Conservation (phyloP, 2,888 invertebrate genomes). For the Stenchaetothrips biformis region DNA sequence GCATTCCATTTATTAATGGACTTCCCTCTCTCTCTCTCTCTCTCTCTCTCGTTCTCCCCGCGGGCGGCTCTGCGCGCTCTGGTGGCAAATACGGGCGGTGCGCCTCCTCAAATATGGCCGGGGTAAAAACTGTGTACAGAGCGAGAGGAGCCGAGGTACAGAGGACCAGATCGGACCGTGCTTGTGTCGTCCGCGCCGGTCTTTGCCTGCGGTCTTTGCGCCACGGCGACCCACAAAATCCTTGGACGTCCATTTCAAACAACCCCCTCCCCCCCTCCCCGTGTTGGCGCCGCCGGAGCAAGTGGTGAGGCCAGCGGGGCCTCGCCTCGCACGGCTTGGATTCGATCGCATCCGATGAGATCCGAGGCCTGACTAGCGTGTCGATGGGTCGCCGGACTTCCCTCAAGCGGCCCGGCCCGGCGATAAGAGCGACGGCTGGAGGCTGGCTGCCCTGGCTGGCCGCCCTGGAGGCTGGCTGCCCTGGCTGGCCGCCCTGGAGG, state of each 20-base stretch:
- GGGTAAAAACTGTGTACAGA: constrained; percentile 20
- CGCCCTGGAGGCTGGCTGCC: background rate
- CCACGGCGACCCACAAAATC: background rate
- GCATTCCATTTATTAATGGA: too few relatives aligned
- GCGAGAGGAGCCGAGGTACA: background rate
- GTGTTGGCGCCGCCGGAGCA: too few relatives aligned
- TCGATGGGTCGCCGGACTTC: too few relatives aligned
- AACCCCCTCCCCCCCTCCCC: background rate
- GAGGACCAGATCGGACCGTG: background rate
- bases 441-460: too few relatives aligned
- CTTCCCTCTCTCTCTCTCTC: too few relatives aligned
- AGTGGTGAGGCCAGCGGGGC: background rate
- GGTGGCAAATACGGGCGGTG: background rate
- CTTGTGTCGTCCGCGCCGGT: background rate
- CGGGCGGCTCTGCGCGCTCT: background rate
- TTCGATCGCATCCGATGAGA: background rate
- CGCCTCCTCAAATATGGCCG: background rate
- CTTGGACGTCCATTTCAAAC: constrained; percentile 1
- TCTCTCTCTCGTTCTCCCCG: background rate
- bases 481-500: background rate
- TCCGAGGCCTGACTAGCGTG: background rate
- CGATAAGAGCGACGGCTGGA: too few relatives aligned
- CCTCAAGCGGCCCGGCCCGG: too few relatives aligned
- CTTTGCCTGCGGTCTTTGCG: background rate
- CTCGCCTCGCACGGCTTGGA: background rate